Evolutionary conservation across 2,888 invertebrate genomes (phyloP).

Genomic region (Pasiphila rectangulata): DNA sequence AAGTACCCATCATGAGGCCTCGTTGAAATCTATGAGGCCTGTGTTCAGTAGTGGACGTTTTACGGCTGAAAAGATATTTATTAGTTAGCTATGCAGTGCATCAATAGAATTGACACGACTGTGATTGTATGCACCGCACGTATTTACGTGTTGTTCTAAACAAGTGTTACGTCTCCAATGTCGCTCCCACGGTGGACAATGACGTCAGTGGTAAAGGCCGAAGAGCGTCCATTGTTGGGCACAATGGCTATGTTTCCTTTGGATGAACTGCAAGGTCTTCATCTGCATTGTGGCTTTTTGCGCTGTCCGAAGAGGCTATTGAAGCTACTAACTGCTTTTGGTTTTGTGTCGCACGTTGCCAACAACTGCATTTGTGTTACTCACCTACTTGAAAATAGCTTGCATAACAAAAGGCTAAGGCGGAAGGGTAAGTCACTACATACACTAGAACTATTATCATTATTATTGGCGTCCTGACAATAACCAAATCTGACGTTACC

Average conservation of each 20-base stretch:
- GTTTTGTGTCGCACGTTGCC: constrained; percentile 10
- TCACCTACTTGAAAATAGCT: not conserved
- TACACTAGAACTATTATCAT: no score
- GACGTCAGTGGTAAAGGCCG: constrained; percentile 45
- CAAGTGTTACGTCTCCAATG: constrained; percentile 51
- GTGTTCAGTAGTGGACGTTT: no score
- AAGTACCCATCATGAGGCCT: no score
- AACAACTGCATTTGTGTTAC: not conserved
- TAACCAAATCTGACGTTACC: no score
- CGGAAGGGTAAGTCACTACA: not conserved
- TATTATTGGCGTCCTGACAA: no score
- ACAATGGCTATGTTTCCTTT: constrained; percentile 52
- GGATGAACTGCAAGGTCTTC: constrained; percentile 44
- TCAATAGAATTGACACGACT: no score
- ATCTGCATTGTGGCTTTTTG: constrained; percentile 32
- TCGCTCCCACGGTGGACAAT: constrained; percentile 66
- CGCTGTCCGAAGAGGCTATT: constrained; percentile 26
- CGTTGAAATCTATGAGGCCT: constrained; percentile 1
- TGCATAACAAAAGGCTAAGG: no score
- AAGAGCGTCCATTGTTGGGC: constrained; percentile 52
- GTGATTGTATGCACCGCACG: constrained; percentile 23
- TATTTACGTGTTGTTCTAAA: constrained; percentile 19
- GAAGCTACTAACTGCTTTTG: constrained; percentile 23
- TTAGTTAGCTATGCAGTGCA: no score
- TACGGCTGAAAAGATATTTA: no score